A percentile compares a stretch with the other conserved stretches of the same genome.
These are phyloP conservation scores for Argentina silus DNA, from an alignment of 2,797 vertebrate genomes.

Conservation along the genomic window DNA sequence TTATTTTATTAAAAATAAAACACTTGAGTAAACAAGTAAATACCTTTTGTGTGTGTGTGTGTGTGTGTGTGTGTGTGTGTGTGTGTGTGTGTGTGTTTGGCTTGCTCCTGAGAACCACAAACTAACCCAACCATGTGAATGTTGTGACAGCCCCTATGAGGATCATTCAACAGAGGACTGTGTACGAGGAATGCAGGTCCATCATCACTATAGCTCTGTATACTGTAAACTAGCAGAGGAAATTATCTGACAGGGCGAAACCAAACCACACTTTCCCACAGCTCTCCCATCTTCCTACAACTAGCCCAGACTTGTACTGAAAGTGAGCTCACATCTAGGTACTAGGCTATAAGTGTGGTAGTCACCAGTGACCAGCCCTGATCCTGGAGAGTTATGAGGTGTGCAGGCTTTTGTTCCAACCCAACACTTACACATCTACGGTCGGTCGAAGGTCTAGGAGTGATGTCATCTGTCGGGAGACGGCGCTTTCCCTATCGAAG, in stretches of 20 bases:
- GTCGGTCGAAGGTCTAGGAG: too few relatives aligned
- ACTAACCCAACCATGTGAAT: background rate
- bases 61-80: background rate
- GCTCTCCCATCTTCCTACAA: slow-evolving; percentile 37
- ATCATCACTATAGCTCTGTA: slow-evolving; percentile 21
- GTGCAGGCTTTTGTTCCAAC: background rate
- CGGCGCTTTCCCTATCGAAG: too few relatives aligned
- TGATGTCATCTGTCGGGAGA: too few relatives aligned
- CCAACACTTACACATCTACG: background rate
- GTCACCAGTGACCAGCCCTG: background rate
- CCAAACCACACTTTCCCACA: slow-evolving; percentile 5
- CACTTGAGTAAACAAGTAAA: background rate
- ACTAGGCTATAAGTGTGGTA: background rate
- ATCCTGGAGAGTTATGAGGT: background rate
- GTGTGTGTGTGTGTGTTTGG: background rate
- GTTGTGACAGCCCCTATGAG: slow-evolving; percentile 6
- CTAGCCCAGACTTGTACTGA: background rate
- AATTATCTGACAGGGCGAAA: slow-evolving; percentile 53
- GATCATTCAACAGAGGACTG: background rate
- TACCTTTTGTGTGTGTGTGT: background rate
- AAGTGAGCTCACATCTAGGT: background rate
- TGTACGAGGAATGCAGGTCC: background rate
- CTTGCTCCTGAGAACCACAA: background rate
- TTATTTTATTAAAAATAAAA: background rate
- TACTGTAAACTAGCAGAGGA: slow-evolving; percentile 57